A percentile compares a stretch with the other conserved stretches of the same genome.
These are phyloP conservation scores for Agrochola lychnidis DNA, from an alignment of 2,888 invertebrate genomes.

Conservation along the genomic window DNA sequence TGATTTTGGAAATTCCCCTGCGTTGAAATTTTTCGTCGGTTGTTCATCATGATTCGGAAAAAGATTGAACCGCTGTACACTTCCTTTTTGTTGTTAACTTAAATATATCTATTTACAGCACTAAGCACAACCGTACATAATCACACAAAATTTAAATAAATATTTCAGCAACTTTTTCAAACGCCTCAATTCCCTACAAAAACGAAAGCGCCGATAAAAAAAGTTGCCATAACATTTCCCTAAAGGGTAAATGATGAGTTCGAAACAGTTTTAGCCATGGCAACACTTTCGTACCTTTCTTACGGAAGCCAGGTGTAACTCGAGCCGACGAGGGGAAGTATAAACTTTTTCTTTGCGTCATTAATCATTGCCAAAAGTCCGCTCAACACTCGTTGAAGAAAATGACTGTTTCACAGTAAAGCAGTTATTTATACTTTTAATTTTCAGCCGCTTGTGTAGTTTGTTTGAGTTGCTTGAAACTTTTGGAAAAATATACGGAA, in stretches of 20 bases:
- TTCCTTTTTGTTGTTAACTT: no score
- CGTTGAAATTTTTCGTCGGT: no score
- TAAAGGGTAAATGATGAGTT: slow-evolving; percentile 67
- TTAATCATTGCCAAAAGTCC: slow-evolving; percentile 79
- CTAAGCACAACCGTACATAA: neutral
- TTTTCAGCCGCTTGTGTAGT: slow-evolving; percentile 47
- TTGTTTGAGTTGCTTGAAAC: slow-evolving; percentile 43
- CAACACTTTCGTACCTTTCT: slow-evolving; percentile 51
- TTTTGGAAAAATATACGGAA: slow-evolving; percentile 18
- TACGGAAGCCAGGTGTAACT: slow-evolving; percentile 65
- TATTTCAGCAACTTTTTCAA: slow-evolving; percentile 1
- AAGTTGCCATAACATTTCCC: slow-evolving; percentile 66
- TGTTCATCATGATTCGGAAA: no score
- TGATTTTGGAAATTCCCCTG: no score
- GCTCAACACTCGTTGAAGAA: slow-evolving; percentile 65
- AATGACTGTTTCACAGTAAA: slow-evolving; percentile 52
- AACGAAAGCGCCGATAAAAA: slow-evolving; percentile 41
- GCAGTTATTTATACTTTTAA: slow-evolving; percentile 62
- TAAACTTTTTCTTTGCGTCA: slow-evolving; percentile 70
- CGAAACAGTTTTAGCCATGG: slow-evolving; percentile 58
- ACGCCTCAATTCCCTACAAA: slow-evolving; percentile 26
- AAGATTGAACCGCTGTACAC: no score
- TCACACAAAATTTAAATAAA: neutral
- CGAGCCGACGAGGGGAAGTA: slow-evolving; percentile 60
- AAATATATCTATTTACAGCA: no score